These are phyloP conservation scores for Bruchidius siliquastri DNA, from an alignment of 2,888 invertebrate genomes.

Conservation along the genomic window DNA sequence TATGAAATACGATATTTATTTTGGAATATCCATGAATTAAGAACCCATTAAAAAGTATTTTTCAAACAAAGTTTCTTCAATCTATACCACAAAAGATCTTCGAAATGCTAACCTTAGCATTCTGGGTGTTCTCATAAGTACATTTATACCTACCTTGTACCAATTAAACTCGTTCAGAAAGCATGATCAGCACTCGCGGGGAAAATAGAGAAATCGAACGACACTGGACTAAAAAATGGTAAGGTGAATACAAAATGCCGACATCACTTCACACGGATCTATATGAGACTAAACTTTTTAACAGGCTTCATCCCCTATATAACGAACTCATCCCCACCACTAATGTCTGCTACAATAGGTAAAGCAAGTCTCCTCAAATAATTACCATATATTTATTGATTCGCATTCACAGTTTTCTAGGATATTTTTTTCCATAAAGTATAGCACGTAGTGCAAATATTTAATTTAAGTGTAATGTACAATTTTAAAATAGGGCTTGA, in stretches of 20 bases:
- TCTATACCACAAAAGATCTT: too few species aligned
- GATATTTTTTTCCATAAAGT: background rate
- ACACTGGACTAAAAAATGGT: background rate
- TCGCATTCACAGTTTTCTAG: slow-evolving; percentile 6
- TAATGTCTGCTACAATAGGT: slow-evolving; percentile 11
- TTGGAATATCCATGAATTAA: too few species aligned
- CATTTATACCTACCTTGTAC: background rate
- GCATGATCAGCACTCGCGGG: background rate
- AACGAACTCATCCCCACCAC: slow-evolving; percentile 36
- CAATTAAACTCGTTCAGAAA: background rate
- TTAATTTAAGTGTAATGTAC: too few species aligned
- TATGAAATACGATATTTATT: too few species aligned
- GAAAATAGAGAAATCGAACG: background rate
- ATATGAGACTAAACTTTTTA: slow-evolving; percentile 31
- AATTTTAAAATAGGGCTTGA: too few species aligned
- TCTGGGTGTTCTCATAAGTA: too few species aligned
- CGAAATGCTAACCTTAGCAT: too few species aligned
- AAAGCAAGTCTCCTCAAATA: slow-evolving; percentile 30
- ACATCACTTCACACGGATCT: slow-evolving; percentile 4
- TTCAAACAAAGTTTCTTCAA: too few species aligned
- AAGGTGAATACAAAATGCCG: background rate
- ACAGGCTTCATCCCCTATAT: slow-evolving; percentile 42
- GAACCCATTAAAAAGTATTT: too few species aligned
- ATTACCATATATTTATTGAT: slow-evolving; percentile 31
- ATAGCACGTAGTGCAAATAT: background rate